Conservation (phyloP, 2,113 vertebrate species). For the Chamaetylas fuelleborni region DNA sequence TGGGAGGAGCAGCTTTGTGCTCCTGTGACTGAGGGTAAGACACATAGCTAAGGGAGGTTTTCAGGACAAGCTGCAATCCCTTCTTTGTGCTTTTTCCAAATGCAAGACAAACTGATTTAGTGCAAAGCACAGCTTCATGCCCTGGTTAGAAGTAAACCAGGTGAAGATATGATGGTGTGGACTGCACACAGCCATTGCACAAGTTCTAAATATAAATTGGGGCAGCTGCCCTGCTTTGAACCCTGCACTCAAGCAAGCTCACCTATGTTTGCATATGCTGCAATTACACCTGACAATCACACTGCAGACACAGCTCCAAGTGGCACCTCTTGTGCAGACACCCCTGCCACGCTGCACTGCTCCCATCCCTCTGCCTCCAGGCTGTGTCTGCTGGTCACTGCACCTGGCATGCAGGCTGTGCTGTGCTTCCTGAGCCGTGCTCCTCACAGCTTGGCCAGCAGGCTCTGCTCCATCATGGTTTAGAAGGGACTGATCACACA, state of each 20-base stretch:
- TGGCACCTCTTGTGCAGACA: background rate
- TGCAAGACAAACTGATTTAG: background rate
- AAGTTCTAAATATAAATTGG: background rate
- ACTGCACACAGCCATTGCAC: background rate
- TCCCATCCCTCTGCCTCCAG: background rate
- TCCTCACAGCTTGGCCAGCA: background rate
- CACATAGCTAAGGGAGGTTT: background rate
- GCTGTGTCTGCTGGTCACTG: accelerated
- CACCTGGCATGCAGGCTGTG: background rate
- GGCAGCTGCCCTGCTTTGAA: background rate
- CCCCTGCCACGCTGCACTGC: accelerated
- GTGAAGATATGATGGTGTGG: background rate
- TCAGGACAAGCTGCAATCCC: background rate
- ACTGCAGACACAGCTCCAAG: background rate
- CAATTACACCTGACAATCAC: background rate
- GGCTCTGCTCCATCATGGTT: accelerated
- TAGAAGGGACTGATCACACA: background rate
- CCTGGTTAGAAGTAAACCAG: background rate
- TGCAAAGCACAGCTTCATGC: background rate
- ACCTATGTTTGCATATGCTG: background rate
- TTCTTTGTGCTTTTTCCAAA: background rate
- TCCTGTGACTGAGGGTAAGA: background rate
- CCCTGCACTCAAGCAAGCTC: background rate
- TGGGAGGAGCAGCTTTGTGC: background rate
- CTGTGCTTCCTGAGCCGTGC: background rate